Evolutionary conservation across 1,140 invertebrate genomes (phyloP).

Genomic region (Bicyclus anynana): DNA sequence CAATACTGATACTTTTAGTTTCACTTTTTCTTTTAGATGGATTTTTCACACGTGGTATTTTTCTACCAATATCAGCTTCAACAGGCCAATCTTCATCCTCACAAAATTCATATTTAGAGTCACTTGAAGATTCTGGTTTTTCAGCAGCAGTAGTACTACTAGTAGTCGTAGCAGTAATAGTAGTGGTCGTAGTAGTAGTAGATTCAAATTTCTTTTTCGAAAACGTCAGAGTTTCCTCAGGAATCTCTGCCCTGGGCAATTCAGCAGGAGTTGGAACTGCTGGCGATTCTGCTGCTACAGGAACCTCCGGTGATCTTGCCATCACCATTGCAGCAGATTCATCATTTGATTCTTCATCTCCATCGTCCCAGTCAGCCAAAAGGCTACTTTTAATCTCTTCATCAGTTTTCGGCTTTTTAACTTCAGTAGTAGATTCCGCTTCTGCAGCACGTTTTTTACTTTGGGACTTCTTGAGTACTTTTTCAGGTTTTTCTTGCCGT

Average conservation of each 20-base stretch:
- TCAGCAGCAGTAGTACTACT: slow-evolving; percentile 10
- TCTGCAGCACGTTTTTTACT: slow-evolving; percentile 48
- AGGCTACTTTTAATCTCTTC: slow-evolving; percentile 75
- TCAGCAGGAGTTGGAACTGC: slow-evolving; percentile 51
- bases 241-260: slow-evolving; percentile 40
- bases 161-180: slow-evolving; percentile 17
- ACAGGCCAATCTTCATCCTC: slow-evolving; percentile 76
- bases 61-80: slow-evolving; percentile 70
- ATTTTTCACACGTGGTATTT: slow-evolving; percentile 74
- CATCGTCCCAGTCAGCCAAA: slow-evolving; percentile 75
- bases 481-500: slow-evolving; percentile 50
- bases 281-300: slow-evolving; percentile 60
- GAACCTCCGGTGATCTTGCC: slow-evolving; percentile 70
- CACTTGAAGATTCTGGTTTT: slow-evolving; percentile 56
- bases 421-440: slow-evolving; percentile 33
- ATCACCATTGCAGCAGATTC: slow-evolving; percentile 44
- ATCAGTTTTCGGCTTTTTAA: slow-evolving; percentile 68
- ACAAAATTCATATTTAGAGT: slow-evolving; percentile 78
- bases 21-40: slow-evolving; percentile 60
- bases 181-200: slow-evolving; percentile 8
- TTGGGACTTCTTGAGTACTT: slow-evolving; percentile 36
- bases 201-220: slow-evolving; percentile 49
- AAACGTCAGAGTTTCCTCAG: slow-evolving; percentile 28
- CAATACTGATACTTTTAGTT: slow-evolving; percentile 57
- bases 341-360: slow-evolving; percentile 64